Percentiles rank a stretch among this genome's conserved stretches.
phyloP scores from a whole-genome alignment of 1,140 invertebrate species.

The Philotrypesis tridentata region DNA sequence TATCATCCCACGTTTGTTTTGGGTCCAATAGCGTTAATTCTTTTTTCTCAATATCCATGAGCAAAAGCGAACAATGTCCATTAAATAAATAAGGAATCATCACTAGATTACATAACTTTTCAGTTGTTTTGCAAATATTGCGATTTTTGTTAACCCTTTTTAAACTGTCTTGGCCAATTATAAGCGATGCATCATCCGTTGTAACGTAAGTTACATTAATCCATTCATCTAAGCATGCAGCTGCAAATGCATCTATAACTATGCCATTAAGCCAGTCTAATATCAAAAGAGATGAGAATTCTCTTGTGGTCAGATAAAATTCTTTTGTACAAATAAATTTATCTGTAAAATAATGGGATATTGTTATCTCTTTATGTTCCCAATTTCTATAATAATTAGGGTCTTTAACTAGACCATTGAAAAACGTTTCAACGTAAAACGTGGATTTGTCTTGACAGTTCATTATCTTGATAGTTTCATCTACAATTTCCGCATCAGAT shows the following conservation, averaged over 20 bases:
- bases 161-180: background rate
- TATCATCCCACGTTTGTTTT: constrained; percentile 15
- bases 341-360: background rate
- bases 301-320: background rate
- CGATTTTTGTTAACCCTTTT: background rate
- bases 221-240: background rate
- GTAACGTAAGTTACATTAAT: background rate
- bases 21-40: constrained; percentile 48
- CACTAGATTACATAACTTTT: background rate
- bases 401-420: background rate
- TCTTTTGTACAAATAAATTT: background rate
- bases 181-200: background rate
- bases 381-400: background rate
- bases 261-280: background rate
- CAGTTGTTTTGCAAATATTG: background rate
- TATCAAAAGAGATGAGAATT: background rate
- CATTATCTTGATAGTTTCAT: no score
- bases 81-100: constrained; percentile 45
- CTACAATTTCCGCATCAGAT: no score
- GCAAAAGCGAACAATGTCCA: constrained; percentile 45
- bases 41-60: constrained; percentile 34
- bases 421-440: no score
- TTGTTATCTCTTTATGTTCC: background rate
- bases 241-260: background rate
- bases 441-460: no score